Evolutionary conservation across 2,888 invertebrate species (phyloP).

Genomic region (Folsomia candida): DNA sequence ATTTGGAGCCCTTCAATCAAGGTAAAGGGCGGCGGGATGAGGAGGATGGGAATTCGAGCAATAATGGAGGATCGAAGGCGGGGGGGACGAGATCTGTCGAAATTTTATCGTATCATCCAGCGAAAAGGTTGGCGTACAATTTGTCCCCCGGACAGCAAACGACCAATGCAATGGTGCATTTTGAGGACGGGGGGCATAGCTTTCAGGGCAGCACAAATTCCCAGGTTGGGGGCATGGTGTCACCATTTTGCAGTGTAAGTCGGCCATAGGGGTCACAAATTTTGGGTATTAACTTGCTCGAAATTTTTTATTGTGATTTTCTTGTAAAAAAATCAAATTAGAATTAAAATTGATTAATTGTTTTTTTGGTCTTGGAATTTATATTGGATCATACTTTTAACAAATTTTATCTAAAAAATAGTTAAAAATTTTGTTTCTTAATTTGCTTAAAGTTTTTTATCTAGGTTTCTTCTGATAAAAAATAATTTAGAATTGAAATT

Average conservation of each 20-base stretch:
- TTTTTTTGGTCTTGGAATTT: no score
- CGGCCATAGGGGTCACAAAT: conserved; percentile 8
- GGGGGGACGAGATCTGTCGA: conserved; percentile 40
- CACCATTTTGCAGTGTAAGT: conserved; percentile 11
- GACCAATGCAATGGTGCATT: conserved; percentile 40
- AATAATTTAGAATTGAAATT: no score
- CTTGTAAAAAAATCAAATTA: no score
- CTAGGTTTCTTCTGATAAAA: no score
- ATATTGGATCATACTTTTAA: no score
- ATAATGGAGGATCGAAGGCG: conserved; percentile 28
- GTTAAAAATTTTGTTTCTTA: no score
- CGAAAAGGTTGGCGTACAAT: conserved; percentile 37
- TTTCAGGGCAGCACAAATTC: background rate
- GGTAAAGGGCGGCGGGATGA: no score
- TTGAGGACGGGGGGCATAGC: conserved; percentile 15
- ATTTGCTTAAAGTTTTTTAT: no score
- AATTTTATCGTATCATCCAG: conserved; percentile 48
- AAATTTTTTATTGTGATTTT: no score
- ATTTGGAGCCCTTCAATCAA: conserved; percentile 46
- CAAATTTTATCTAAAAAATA: no score
- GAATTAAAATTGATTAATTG: no score
- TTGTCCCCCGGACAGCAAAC: conserved; percentile 28
- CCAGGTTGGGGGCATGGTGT: background rate
- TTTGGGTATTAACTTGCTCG: no score
- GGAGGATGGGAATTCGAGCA: conserved; percentile 11